A percentile compares a stretch with the other conserved stretches of the same genome.
These are phyloP conservation scores for Lymantria dispar DNA, from an alignment of 2,888 invertebrate genomes.

Conservation along the genomic window DNA sequence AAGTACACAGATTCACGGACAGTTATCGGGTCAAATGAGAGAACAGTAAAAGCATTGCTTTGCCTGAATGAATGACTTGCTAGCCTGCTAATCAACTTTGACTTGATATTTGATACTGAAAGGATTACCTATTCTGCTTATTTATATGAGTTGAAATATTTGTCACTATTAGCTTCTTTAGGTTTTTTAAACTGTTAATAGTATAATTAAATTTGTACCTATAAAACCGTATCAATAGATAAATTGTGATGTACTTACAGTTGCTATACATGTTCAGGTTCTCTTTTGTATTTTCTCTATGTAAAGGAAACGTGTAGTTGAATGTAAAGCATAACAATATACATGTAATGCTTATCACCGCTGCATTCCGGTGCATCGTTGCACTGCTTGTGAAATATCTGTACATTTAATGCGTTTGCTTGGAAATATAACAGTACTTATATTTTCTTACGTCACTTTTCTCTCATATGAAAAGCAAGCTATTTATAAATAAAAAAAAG, in stretches of 20 bases:
- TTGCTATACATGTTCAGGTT: conserved; percentile 16
- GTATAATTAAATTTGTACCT: no score
- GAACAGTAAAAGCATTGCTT: no score
- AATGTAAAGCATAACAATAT: conserved; percentile 56
- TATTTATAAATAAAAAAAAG: no score
- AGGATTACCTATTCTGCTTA: no score
- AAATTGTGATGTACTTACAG: neutral
- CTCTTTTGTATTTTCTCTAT: conserved; percentile 38
- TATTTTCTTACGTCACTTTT: conserved; percentile 1
- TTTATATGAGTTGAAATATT: no score
- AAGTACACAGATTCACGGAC: neutral
- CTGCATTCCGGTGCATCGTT: conserved; percentile 52
- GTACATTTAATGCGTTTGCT: conserved; percentile 19
- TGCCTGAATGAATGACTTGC: no score
- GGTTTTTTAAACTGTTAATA: no score
- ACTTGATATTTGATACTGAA: no score
- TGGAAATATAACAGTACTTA: conserved; percentile 1
- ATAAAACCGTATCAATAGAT: no score
- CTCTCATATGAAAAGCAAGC: neutral
- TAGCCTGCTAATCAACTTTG: no score
- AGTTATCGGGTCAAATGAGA: no score
- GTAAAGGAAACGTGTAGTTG: conserved; percentile 63
- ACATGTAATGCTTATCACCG: conserved; percentile 44
- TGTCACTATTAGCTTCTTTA: no score
- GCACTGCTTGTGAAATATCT: conserved; percentile 14